Conservation (phyloP, 2,113 vertebrate genomes). For the Anguilla japonica region DNA sequence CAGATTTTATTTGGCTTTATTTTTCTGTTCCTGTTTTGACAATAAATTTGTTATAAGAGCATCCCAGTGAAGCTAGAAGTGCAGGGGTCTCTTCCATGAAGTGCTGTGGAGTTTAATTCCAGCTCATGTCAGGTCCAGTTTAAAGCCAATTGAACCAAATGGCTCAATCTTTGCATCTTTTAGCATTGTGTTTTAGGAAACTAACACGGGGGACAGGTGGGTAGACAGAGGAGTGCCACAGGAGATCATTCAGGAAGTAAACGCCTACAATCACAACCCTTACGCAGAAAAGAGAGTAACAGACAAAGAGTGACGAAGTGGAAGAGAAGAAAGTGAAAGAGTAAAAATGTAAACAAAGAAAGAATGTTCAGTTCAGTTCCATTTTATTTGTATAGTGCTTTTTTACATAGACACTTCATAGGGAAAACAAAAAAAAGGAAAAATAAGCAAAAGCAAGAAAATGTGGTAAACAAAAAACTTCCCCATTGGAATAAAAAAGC, state of each 20-base stretch:
- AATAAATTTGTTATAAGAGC: not conserved
- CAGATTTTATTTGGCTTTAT: not conserved
- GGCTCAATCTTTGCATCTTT: not conserved
- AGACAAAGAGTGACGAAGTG: slow-evolving; percentile 16
- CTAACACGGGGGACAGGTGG: not conserved
- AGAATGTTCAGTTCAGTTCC: too few relatives aligned
- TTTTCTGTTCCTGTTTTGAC: not conserved
- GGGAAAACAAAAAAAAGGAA: too few relatives aligned
- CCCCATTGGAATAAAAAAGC: too few relatives aligned
- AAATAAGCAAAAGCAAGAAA: too few relatives aligned
- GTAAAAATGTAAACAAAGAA: too few relatives aligned
- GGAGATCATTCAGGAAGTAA: not conserved
- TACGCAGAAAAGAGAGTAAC: not conserved
- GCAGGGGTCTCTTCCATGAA: too few relatives aligned
- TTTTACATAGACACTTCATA: too few relatives aligned
- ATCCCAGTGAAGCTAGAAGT: too few relatives aligned
- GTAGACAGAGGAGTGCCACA: not conserved
- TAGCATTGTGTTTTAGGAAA: not conserved
- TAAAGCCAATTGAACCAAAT: not conserved
- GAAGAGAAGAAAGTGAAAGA: slow-evolving; percentile 22
- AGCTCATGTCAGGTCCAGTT: not conserved
- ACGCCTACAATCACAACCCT: not conserved
- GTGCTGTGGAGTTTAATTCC: not conserved
- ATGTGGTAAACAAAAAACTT: too few relatives aligned
- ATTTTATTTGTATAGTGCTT: too few relatives aligned